These are phyloP conservation scores for Xanthia icteritia DNA, from an alignment of 2,888 invertebrate species.

Conservation along the genomic window DNA sequence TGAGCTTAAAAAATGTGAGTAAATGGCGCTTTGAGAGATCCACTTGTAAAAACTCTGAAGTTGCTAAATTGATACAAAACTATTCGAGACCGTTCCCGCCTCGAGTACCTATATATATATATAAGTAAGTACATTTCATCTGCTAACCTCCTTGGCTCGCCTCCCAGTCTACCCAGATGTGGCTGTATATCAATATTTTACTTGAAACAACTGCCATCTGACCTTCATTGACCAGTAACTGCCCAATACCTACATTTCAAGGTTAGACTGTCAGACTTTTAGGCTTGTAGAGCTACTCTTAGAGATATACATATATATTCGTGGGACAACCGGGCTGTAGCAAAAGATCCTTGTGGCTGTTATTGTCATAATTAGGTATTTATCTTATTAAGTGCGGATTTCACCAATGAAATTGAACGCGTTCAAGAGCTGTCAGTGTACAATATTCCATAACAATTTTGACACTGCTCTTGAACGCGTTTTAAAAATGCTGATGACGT, in stretches of 20 bases:
- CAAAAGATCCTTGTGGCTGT: not conserved
- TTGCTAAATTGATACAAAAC: not conserved
- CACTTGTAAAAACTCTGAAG: not conserved
- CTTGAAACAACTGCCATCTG: not conserved
- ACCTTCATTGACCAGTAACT: no score
- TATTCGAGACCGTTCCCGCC: not conserved
- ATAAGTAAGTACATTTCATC: not conserved
- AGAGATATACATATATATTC: no score
- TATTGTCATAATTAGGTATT: not conserved
- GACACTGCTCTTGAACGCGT: no score
- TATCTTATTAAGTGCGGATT: no score
- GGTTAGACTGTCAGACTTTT: not conserved
- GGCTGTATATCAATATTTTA: not conserved
- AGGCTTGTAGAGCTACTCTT: not conserved
- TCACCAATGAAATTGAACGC: no score
- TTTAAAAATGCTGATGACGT: no score
- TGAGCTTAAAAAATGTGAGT: not conserved
- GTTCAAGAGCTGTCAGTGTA: no score
- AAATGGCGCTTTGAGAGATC: not conserved
- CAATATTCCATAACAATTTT: no score
- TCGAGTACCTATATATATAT: not conserved
- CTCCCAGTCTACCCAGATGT: not conserved
- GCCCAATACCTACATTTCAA: not conserved
- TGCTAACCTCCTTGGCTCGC: not conserved
- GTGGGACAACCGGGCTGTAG: not conserved